Percentiles rank a stretch among this genome's conserved stretches.
phyloP scores from a whole-genome alignment of 2,113 vertebrate species.

The Halcyon senegalensis region DNA sequence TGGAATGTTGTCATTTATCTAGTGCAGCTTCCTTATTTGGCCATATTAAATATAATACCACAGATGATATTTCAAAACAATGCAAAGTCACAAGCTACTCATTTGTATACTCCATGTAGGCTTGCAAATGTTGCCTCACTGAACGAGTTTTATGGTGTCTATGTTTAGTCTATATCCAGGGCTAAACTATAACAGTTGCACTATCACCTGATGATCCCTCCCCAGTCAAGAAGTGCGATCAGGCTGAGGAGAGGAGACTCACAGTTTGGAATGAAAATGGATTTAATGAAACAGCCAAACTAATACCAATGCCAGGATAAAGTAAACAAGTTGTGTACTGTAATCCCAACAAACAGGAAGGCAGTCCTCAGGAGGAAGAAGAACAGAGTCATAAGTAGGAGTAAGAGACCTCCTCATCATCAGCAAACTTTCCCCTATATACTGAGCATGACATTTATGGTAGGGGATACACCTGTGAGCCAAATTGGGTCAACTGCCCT shows the following conservation, averaged over 20 bases:
- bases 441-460: background rate
- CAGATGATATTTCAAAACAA: background rate
- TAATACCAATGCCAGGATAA: no score
- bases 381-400: background rate
- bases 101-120: background rate
- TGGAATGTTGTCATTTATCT: background rate
- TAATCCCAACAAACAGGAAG: background rate
- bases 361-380: no score
- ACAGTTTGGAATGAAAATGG: background rate
- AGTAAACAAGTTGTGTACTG: background rate
- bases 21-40: background rate
- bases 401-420: no score
- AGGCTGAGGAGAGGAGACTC: background rate
- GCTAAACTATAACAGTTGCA: background rate
- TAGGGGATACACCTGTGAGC: background rate
- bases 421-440: no score
- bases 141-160: slow-evolving; percentile 3
- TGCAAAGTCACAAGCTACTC: background rate
- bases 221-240: background rate
- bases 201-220: background rate
- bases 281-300: background rate
- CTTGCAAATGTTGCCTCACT: background rate
- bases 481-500: background rate
- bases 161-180: background rate
- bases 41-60: background rate